Conservation (phyloP, 2,797 vertebrate species). For the Macrochelys suwanniensis region DNA sequence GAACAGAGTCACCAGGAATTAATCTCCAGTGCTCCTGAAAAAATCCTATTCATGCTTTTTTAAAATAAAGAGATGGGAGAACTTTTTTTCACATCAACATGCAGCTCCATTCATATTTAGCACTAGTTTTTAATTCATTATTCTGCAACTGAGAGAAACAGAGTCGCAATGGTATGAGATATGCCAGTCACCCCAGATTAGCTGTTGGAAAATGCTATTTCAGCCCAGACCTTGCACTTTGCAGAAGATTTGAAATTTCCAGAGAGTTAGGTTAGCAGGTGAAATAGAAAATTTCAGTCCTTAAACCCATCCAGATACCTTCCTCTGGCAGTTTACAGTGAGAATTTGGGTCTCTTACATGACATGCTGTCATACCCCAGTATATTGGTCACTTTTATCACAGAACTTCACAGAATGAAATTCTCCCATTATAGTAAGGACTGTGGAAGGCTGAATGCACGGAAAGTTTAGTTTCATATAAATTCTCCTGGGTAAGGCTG, state of each 20-base stretch:
- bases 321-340: background rate
- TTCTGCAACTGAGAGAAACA: constrained; percentile 64
- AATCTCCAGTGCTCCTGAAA: constrained; percentile 67
- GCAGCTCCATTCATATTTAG: constrained; percentile 63
- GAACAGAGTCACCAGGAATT: constrained; percentile 53
- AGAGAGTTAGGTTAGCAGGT: background rate
- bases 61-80: constrained; percentile 57
- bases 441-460: background rate
- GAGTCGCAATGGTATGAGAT: constrained; percentile 65
- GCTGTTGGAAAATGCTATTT: constrained; percentile 57
- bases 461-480: background rate
- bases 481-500: background rate
- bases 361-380: background rate
- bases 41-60: constrained; percentile 57
- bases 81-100: constrained; percentile 61
- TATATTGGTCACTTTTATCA: background rate
- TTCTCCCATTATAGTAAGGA: background rate
- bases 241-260: background rate
- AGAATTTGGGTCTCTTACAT: background rate
- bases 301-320: background rate
- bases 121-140: constrained; percentile 63
- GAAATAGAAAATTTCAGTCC: background rate
- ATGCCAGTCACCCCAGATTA: constrained; percentile 60
- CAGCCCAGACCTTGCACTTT: constrained; percentile 27
- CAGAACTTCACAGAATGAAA: background rate